phyloP scores from a whole-genome alignment of 2,797 vertebrate genomes.

The Ataeniobius toweri region DNA sequence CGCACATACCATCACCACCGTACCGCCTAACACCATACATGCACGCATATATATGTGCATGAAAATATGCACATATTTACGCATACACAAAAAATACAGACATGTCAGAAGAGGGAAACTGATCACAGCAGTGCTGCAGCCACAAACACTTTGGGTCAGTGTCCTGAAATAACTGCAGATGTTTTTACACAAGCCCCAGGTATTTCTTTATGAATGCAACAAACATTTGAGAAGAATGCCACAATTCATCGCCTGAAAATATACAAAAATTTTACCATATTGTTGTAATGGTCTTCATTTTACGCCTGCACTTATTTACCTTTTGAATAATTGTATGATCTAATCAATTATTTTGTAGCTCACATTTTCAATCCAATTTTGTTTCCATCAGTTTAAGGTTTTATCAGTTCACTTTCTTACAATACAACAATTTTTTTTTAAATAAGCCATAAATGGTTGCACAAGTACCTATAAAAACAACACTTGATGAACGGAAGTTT shows the following conservation, averaged over 20 bases:
- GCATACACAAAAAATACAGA: conserved; percentile 34
- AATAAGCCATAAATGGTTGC: conserved; percentile 36
- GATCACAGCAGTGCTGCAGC: conserved; percentile 66
- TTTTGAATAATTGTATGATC: conserved; percentile 17
- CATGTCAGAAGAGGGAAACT: conserved; percentile 67
- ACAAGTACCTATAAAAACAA: conserved; percentile 36
- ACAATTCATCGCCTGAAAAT: conserved; percentile 15
- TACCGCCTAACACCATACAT: conserved; percentile 12
- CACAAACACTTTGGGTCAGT: conserved; percentile 57
- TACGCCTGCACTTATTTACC: background rate
- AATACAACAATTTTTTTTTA: background rate
- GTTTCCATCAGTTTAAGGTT: background rate
- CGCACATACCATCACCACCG: background rate
- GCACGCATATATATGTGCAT: conserved; percentile 19
- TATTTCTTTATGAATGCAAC: conserved; percentile 27
- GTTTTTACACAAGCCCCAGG: conserved; percentile 54
- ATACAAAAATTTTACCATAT: background rate
- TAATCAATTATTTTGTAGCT: conserved; percentile 11
- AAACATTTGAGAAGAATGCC: conserved; percentile 19
- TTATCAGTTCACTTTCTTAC: background rate
- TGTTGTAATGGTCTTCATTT: background rate
- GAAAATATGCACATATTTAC: conserved; percentile 39
- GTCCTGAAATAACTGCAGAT: conserved; percentile 71
- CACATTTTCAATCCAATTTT: background rate
- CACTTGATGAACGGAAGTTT: conserved; percentile 54